Evolutionary conservation across 1,140 invertebrate genomes (phyloP).

Genomic region (Aphidius gifuensis): DNA sequence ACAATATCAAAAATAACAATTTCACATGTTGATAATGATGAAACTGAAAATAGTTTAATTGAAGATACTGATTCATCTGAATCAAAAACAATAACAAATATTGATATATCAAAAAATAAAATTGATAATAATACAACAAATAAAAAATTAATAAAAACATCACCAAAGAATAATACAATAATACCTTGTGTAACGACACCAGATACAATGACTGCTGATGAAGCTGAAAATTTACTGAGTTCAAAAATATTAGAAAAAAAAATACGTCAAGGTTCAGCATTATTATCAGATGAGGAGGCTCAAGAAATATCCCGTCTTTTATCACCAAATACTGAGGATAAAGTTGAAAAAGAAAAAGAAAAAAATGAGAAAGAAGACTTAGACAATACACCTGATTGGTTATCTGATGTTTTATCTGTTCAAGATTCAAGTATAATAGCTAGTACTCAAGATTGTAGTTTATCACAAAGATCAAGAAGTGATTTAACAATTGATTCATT

Average conservation of each 20-base stretch:
- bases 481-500: conserved; percentile 54
- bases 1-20: conserved; percentile 16
- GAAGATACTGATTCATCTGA: conserved; percentile 45
- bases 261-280: conserved; percentile 69
- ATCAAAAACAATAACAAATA: conserved; percentile 39
- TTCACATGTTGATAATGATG: conserved; percentile 25
- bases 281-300: conserved; percentile 81
- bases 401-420: conserved; percentile 58
- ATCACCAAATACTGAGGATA: conserved; percentile 55
- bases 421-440: conserved; percentile 54
- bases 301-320: conserved; percentile 78
- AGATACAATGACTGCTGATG: conserved; percentile 78
- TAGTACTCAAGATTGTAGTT: conserved; percentile 53
- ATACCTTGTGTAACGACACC: conserved; percentile 42
- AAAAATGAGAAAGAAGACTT: conserved; percentile 54
- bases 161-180: conserved; percentile 5
- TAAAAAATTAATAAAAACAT: conserved; percentile 30
- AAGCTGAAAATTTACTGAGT: conserved; percentile 78
- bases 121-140: conserved; percentile 30
- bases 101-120: conserved; percentile 29
- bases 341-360: conserved; percentile 39
- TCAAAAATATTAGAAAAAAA: conserved; percentile 79
- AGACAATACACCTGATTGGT: conserved; percentile 57
- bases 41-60: conserved; percentile 31
- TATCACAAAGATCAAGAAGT: conserved; percentile 51